These are phyloP conservation scores for Trichoplusia ni DNA, from an alignment of 1,140 invertebrate genomes.

Conservation along the genomic window DNA sequence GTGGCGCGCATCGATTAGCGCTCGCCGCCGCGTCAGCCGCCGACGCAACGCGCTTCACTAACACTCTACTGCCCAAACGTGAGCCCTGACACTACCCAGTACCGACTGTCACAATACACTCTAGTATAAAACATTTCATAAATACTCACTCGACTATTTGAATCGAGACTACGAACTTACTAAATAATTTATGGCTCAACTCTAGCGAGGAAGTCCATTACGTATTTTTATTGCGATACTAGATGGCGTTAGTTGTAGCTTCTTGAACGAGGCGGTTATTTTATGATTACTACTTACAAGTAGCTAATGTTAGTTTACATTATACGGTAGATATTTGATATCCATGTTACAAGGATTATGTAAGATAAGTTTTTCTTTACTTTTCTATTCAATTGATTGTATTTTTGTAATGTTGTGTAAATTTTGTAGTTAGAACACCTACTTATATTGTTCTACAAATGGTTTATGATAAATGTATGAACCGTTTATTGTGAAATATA, in stretches of 20 bases:
- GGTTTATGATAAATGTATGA: not conserved
- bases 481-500: not conserved
- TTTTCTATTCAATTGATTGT: no score
- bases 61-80: slow-evolving; percentile 23
- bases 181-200: not conserved
- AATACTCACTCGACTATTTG: slow-evolving; percentile 14
- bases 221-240: slow-evolving; percentile 17
- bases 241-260: slow-evolving; percentile 40
- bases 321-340: slow-evolving; percentile 6
- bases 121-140: not conserved
- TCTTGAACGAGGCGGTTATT: slow-evolving; percentile 19
- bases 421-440: no score
- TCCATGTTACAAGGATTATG: slow-evolving; percentile 15
- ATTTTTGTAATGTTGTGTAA: no score
- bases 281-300: slow-evolving; percentile 16
- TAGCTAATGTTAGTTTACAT: no score
- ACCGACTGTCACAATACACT: not conserved
- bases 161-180: not conserved
- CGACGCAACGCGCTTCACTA: slow-evolving; percentile 61
- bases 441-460: not conserved
- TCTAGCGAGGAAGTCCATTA: not conserved
- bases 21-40: slow-evolving; percentile 67
- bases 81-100: slow-evolving; percentile 2
- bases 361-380: slow-evolving; percentile 8
- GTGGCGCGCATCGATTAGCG: slow-evolving; percentile 79